These are phyloP conservation scores for Aquatica leii DNA, from an alignment of 2,888 invertebrate genomes.

Conservation along the genomic window DNA sequence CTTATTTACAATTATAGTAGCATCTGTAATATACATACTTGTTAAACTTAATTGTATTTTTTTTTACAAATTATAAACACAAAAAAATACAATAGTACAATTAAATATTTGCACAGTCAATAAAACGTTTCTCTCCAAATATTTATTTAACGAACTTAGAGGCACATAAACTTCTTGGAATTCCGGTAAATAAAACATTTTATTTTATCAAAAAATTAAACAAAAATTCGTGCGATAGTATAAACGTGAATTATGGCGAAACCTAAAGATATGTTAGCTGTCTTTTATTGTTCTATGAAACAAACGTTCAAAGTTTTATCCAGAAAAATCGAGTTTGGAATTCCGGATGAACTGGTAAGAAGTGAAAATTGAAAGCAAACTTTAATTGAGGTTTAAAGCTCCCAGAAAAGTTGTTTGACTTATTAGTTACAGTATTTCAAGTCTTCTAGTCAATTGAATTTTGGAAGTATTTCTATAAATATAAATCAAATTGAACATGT, in stretches of 20 bases:
- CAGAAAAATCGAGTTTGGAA: constrained; percentile 29
- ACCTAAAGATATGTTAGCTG: constrained; percentile 19
- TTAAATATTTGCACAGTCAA: too few relatives aligned
- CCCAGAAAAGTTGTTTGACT: constrained; percentile 18
- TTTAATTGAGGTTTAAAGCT: constrained; percentile 32
- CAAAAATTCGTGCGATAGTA: constrained; percentile 15
- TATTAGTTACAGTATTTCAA: constrained; percentile 20
- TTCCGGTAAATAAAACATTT: too few relatives aligned
- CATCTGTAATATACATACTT: too few relatives aligned
- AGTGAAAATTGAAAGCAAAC: constrained; percentile 21
- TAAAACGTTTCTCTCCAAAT: too few relatives aligned
- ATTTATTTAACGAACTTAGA: too few relatives aligned
- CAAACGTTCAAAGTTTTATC: constrained; percentile 29
- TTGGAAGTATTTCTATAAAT: constrained; percentile 1
- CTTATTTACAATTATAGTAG: too few relatives aligned
- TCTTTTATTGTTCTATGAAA: constrained; percentile 28
- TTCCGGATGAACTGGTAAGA: constrained; percentile 29
- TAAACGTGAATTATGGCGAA: constrained; percentile 29
- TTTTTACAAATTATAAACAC: too few relatives aligned
- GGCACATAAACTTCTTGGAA: too few relatives aligned
- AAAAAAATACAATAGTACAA: too few relatives aligned
- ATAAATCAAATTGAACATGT: constrained; percentile 17
- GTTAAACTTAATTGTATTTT: too few relatives aligned
- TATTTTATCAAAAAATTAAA: constrained; percentile 15
- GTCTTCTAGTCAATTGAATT: constrained; percentile 14